A percentile compares a stretch with the other conserved stretches of the same genome.
These are phyloP conservation scores for Casuarius casuarius DNA, from an alignment of 2,113 vertebrate species.

Conservation along the genomic window DNA sequence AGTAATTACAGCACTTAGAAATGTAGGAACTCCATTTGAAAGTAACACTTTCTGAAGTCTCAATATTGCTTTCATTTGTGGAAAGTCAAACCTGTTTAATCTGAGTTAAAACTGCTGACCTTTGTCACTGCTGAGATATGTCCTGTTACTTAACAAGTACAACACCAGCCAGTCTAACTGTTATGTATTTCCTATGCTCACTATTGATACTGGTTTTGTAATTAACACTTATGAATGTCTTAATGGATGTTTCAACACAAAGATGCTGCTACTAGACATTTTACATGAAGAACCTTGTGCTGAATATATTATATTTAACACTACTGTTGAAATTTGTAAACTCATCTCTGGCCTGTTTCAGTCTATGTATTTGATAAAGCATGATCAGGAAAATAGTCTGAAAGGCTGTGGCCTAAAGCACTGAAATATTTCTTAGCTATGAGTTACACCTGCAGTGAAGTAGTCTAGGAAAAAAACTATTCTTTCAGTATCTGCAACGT, in stretches of 20 bases:
- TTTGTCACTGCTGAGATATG: constrained; percentile 74
- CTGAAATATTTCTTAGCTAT: constrained; percentile 21
- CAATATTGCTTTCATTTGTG: constrained; percentile 70
- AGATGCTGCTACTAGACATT: constrained; percentile 76
- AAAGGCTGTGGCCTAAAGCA: constrained; percentile 38
- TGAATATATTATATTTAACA: constrained; percentile 19
- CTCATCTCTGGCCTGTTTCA: constrained; percentile 24
- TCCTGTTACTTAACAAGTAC: constrained; percentile 45
- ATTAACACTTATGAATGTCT: constrained; percentile 72
- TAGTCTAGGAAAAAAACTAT: not conserved
- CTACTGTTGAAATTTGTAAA: constrained; percentile 29
- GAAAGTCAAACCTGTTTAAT: constrained; percentile 66
- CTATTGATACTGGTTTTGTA: constrained; percentile 39
- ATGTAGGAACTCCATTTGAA: constrained; percentile 42
- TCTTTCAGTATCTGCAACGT: not conserved
- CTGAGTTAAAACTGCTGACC: constrained; percentile 52
- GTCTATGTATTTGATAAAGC: constrained; percentile 8
- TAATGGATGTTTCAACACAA: constrained; percentile 74
- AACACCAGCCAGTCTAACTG: constrained; percentile 23
- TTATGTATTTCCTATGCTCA: constrained; percentile 36
- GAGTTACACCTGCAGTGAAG: constrained; percentile 10
- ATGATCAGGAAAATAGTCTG: constrained; percentile 33
- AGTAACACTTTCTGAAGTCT: constrained; percentile 34
- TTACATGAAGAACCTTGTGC: constrained; percentile 36
- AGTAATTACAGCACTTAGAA: constrained; percentile 71